phyloP scores from a whole-genome alignment of 92 coral and sea anemone species.

The Epizoanthus ramosus region DNA sequence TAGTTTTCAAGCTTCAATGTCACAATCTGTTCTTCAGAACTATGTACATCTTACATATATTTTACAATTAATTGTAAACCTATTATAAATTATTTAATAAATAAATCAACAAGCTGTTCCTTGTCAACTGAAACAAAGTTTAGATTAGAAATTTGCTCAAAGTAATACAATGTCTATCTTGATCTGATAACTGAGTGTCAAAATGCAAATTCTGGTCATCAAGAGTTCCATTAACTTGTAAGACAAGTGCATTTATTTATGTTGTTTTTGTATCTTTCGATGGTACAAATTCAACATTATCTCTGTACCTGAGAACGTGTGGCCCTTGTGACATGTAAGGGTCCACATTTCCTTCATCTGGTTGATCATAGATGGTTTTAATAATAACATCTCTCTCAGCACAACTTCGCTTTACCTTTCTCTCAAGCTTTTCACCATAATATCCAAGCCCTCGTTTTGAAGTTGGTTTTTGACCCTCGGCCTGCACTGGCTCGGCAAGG shows the following conservation, averaged over 20 bases:
- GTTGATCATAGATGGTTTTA: slow-evolving; percentile 84
- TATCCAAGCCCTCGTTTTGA: slow-evolving; percentile 94
- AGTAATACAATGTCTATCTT: too few species aligned
- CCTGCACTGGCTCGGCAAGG: slow-evolving; percentile 81
- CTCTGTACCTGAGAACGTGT: slow-evolving; percentile 71
- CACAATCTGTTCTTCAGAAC: too few species aligned
- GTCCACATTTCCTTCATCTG: slow-evolving; percentile 66
- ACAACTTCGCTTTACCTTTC: slow-evolving; percentile 76
- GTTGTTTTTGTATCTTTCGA: slow-evolving; percentile 15
- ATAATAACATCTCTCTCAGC: slow-evolving; percentile 86
- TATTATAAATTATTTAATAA: too few species aligned
- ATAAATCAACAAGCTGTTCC: too few species aligned
- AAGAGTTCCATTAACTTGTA: too few species aligned
- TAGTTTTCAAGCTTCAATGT: too few species aligned
- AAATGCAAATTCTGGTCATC: too few species aligned
- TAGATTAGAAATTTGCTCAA: too few species aligned
- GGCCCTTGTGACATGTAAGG: slow-evolving; percentile 85
- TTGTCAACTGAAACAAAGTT: too few species aligned
- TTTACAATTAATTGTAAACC: too few species aligned
- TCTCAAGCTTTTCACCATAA: slow-evolving; percentile 87
- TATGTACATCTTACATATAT: too few species aligned
- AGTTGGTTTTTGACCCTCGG: slow-evolving; percentile 87
- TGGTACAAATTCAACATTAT: slow-evolving; percentile 79
- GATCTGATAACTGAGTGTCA: too few species aligned
- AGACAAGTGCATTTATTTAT: not conserved